These are phyloP conservation scores for Chaetodon trifasciatus DNA, from an alignment of 2,797 vertebrate genomes.

Conservation along the genomic window DNA sequence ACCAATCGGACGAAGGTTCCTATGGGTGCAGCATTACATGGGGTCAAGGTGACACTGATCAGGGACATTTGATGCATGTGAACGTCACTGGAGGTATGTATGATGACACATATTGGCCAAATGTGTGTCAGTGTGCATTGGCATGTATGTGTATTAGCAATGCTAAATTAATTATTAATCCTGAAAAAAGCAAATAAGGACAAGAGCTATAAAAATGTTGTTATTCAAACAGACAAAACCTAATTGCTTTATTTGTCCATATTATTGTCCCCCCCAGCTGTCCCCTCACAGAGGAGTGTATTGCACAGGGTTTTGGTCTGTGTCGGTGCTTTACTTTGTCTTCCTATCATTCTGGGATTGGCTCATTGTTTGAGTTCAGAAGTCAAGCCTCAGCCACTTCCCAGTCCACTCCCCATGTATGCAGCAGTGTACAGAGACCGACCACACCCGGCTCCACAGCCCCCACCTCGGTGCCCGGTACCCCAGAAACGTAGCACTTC, in stretches of 20 bases:
- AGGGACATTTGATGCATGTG: slow-evolving; percentile 67
- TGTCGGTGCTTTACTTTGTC: slow-evolving; percentile 55
- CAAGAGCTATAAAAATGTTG: no score
- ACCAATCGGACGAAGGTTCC: slow-evolving; percentile 66
- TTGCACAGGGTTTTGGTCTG: slow-evolving; percentile 71
- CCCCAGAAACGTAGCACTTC: slow-evolving; percentile 28
- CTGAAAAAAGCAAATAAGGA: neutral
- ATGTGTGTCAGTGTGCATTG: neutral
- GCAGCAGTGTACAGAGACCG: neutral
- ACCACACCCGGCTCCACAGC: slow-evolving; percentile 24
- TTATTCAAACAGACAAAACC: neutral
- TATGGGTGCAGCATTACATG: slow-evolving; percentile 73
- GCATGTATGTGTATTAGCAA: neutral
- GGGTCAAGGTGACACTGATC: fast-evolving
- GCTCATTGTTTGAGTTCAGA: slow-evolving; percentile 57
- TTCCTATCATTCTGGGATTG: slow-evolving; percentile 70
- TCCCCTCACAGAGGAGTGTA: slow-evolving; percentile 44
- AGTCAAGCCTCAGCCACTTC: slow-evolving; percentile 51
- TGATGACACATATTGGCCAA: neutral
- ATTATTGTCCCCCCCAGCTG: slow-evolving; percentile 26
- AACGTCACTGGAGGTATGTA: slow-evolving; percentile 65
- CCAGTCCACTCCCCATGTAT: slow-evolving; percentile 28
- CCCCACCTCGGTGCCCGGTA: slow-evolving; percentile 31
- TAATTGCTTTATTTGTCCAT: neutral
- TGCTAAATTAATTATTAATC: neutral